Evolutionary conservation across 2,113 vertebrate species (phyloP).

Genomic region (Scatophagus argus): DNA sequence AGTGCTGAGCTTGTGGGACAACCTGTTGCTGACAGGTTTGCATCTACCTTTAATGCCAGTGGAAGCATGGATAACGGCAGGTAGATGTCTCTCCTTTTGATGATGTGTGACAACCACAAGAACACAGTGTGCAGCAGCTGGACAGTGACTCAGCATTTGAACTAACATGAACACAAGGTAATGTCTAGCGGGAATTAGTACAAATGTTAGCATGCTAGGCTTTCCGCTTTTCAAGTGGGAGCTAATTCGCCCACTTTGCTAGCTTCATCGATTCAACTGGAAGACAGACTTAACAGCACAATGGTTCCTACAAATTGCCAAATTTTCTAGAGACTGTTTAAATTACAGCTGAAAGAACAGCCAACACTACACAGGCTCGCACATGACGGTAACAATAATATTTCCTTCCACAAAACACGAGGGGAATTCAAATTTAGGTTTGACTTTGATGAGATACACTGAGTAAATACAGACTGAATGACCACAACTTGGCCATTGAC

Average conservation of each 20-base stretch:
- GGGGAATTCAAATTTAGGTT: not conserved
- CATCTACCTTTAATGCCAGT: not conserved
- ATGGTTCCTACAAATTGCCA: not conserved
- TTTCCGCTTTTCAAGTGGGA: not conserved
- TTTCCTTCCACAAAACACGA: not conserved
- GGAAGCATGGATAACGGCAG: not conserved
- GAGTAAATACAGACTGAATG: not conserved
- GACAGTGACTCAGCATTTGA: not conserved
- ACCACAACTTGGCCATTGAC: not conserved
- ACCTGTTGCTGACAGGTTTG: not conserved
- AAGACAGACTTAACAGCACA: not conserved
- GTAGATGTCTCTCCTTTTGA: not conserved
- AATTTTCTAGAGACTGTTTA: not conserved
- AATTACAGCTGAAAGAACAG: not conserved
- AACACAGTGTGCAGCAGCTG: not conserved
- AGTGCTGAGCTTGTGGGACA: not conserved
- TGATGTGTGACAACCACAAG: not conserved
- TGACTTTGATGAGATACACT: not conserved
- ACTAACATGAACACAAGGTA: not conserved
- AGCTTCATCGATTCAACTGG: not conserved
- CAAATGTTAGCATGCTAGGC: not conserved
- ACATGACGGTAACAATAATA: not conserved
- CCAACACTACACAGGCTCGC: not conserved
- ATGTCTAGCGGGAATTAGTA: not conserved
- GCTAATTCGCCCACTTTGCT: not conserved